Evolutionary conservation across 2,888 invertebrate species (phyloP).

Genomic region (Lithophane ornitopus): DNA sequence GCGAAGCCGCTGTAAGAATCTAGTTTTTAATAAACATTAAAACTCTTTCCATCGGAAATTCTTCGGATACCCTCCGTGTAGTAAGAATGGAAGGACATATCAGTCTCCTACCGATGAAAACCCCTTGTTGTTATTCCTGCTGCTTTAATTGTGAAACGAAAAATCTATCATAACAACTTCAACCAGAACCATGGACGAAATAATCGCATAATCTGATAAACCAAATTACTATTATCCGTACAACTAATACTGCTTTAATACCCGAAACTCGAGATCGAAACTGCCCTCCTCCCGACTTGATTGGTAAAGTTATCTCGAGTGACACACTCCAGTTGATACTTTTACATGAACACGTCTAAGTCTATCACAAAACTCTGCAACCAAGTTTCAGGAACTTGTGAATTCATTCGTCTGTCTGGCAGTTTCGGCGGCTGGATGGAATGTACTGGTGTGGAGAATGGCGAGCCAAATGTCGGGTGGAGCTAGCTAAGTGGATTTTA

Average conservation of each 20-base stretch:
- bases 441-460: conserved; percentile 61
- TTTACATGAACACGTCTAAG: conserved; percentile 69
- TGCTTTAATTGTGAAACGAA: not conserved
- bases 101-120: not conserved
- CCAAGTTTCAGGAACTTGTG: conserved; percentile 84
- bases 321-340: conserved; percentile 58
- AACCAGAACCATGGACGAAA: not conserved
- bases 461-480: conserved; percentile 21
- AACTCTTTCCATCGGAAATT: too few relatives aligned
- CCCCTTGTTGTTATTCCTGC: not conserved
- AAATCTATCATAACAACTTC: not conserved
- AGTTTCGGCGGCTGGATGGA: conserved; percentile 75
- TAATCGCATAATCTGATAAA: conserved; percentile 1
- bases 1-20: too few relatives aligned
- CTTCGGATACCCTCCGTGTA: not conserved
- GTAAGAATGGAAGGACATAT: not conserved
- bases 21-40: not conserved
- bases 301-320: conserved; percentile 63
- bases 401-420: conserved; percentile 88
- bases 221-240: conserved; percentile 22
- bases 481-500: not conserved
- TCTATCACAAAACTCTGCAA: conserved; percentile 79
- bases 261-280: conserved; percentile 30
- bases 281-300: conserved; percentile 44
- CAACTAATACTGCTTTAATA: conserved; percentile 24